Base-by-base conservation (phyloP, 2,888 invertebrate genomes). In the Andrena bucephala region DNA sequence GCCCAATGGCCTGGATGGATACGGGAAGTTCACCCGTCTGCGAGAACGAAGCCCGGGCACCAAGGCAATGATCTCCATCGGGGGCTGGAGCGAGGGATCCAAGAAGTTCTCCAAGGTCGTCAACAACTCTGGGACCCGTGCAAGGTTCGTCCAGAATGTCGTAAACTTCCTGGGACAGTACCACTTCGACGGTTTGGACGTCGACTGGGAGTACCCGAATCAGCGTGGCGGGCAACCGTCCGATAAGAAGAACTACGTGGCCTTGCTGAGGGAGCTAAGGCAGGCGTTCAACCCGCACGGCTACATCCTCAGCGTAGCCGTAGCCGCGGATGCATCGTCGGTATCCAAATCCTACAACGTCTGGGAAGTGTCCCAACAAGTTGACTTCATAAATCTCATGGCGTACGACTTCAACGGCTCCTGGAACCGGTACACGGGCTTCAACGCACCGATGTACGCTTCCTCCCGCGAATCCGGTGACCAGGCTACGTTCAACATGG, bases 201-300 rank as follows among this genome's bases (percentile, higher is more conserved):
- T 97, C 0, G 96, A 97, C 90, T 97, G 97, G 97, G 96, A 96
- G 89, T 96, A 96, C 87, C 96, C 96, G 0, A 95, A 94, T 67
- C 95, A 95, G 65, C 93, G 96, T 50, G 96, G 96, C 81, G 80
- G 94, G 95, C 36, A 94, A 0, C 59, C 76, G 10, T 94, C 91
- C 0, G 96, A 96, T n/a, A 88, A 92, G 85, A 87, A 94, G 3
- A 96, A 96, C 89, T 96, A 95, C 81, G 94, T 94, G 0, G 85
- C 87, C 4, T 92, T 96, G 0, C 85, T 96, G 0, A 94, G 94
- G 88, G 96, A 96, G 90, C 87, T 96, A 54, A 95, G 94, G 83
- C 93, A 92, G 48, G 95, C 93, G 29, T 96, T 96, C 87, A 94
- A 95, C 60, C 91, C 94, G 20, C 85, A 95, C 68, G 95, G 95